A percentile compares a stretch with the other conserved stretches of the same genome.
These are phyloP conservation scores for Coelogynopora nodosa DNA, from an alignment of 2,888 invertebrate genomes.

Conservation along the genomic window DNA sequence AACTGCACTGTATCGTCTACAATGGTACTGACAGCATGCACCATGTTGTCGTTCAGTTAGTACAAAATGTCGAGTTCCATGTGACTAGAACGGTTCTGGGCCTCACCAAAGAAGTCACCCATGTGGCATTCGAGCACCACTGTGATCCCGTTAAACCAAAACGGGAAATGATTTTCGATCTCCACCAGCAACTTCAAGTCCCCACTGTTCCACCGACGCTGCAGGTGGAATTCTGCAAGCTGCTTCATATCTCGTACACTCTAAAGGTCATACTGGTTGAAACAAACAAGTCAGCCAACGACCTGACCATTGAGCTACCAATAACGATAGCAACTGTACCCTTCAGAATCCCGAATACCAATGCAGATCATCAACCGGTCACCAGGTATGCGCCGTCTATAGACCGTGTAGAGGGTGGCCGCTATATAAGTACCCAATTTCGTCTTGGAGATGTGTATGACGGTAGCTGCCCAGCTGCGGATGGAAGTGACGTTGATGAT, in stretches of 20 bases:
- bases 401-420: conserved; percentile 73
- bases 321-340: conserved; percentile 74
- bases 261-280: conserved; percentile 66
- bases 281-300: background rate
- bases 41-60: conserved; percentile 66
- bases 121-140: conserved; percentile 71
- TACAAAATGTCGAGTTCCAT: conserved; percentile 73
- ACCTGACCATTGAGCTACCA: conserved; percentile 68
- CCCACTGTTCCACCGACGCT: conserved; percentile 72
- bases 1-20: conserved; percentile 70
- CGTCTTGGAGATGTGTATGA: conserved; percentile 76
- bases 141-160: conserved; percentile 25
- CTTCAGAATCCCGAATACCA: conserved; percentile 59
- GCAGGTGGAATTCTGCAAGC: conserved; percentile 70
- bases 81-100: conserved; percentile 73
- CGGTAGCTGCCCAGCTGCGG: conserved; percentile 65
- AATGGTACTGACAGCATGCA: conserved; percentile 69
- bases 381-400: conserved; percentile 70
- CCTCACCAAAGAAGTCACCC: conserved; percentile 68
- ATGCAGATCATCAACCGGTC: conserved; percentile 54
- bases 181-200: conserved; percentile 65
- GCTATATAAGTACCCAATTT: conserved; percentile 75
- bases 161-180: background rate
- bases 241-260: conserved; percentile 72
- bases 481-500: conserved; percentile 64